Percentiles rank a stretch among this genome's conserved stretches.
Conservation (phyloP, 2,888 invertebrate species). For the Octonoba sinensis region DNA sequence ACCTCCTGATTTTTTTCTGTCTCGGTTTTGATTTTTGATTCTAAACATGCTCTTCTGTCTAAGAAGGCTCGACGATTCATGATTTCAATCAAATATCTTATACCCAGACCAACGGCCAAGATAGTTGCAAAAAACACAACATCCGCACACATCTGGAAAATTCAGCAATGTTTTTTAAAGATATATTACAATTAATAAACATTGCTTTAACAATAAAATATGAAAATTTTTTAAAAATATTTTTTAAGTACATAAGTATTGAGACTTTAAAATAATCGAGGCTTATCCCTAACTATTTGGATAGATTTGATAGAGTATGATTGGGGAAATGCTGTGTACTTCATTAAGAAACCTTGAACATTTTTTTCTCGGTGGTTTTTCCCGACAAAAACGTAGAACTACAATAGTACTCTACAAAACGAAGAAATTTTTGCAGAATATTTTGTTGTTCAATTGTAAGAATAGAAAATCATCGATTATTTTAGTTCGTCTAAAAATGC, state of each 20-base stretch:
- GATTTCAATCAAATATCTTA: slow-evolving; percentile 88
- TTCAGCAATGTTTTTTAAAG: background rate
- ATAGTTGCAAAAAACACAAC: slow-evolving; percentile 81
- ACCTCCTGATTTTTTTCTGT: slow-evolving; percentile 90
- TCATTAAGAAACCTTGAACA: no score
- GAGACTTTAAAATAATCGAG: background rate
- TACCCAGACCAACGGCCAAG: slow-evolving; percentile 86
- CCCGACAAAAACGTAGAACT: no score
- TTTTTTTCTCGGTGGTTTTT: no score
- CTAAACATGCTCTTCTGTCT: slow-evolving; percentile 87
- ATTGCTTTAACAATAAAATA: background rate
- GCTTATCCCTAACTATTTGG: no score
- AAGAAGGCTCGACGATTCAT: slow-evolving; percentile 88
- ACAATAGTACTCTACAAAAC: no score
- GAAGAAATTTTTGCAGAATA: no score
- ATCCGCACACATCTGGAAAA: slow-evolving; percentile 73
- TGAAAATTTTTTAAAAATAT: background rate
- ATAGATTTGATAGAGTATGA: no score
- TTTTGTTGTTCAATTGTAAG: no score
- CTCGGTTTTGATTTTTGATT: slow-evolving; percentile 84
- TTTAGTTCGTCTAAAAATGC: no score
- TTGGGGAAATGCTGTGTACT: no score
- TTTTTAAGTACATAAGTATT: background rate
- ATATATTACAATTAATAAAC: background rate
- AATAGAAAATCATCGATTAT: no score